Percentiles rank a stretch among this genome's conserved stretches.
Conservation (phyloP, 1,140 invertebrate species). For the Orchesella cincta region DNA sequence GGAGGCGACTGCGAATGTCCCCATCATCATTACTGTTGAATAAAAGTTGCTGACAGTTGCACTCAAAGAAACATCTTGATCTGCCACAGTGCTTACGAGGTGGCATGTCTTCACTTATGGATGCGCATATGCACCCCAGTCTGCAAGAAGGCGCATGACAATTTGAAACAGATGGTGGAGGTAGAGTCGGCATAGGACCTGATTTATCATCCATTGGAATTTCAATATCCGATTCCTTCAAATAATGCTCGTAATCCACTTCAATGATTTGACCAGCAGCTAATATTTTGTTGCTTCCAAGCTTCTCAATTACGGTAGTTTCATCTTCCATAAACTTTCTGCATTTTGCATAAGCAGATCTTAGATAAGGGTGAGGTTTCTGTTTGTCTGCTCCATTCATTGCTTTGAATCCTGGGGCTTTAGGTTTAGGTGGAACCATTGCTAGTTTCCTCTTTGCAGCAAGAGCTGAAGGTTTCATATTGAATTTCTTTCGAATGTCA, state of each 20-base stretch:
- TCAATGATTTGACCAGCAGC: constrained; percentile 2
- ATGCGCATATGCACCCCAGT: constrained; percentile 9
- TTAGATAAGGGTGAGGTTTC: not conserved
- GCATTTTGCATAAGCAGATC: constrained; percentile 20
- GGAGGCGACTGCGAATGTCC: constrained; percentile 10
- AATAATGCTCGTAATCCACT: not conserved
- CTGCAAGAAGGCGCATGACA: constrained; percentile 12
- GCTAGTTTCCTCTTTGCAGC: not conserved
- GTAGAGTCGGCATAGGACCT: constrained; percentile 2
- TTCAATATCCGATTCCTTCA: constrained; percentile 7
- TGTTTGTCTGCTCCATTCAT: not conserved
- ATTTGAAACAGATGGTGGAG: not conserved
- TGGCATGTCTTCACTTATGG: not conserved
- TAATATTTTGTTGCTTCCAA: constrained; percentile 15
- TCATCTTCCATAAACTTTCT: constrained; percentile 18
- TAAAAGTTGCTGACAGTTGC: not conserved
- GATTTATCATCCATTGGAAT: not conserved
- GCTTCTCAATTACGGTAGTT: not conserved
- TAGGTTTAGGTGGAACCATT: not conserved
- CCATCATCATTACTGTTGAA: constrained; percentile 23
- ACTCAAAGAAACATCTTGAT: constrained; percentile 24
- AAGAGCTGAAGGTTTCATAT: not conserved
- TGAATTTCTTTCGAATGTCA: not conserved
- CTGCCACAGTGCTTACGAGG: constrained; percentile 8
- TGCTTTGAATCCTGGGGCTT: not conserved